Evolutionary conservation across 1,140 invertebrate genomes (phyloP).

Genomic region (Drosophila paulistorum): DNA sequence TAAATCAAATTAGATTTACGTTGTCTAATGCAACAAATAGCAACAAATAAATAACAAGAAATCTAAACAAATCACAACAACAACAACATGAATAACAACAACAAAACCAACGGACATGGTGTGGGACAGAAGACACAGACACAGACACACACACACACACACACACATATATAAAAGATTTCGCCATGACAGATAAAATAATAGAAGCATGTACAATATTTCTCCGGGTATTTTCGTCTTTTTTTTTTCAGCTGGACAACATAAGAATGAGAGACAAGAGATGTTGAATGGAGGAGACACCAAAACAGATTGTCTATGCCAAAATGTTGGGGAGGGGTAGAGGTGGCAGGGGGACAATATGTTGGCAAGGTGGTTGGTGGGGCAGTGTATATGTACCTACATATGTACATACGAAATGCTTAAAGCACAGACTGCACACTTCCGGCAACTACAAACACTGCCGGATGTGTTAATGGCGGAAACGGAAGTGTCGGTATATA

Average conservation of each 20-base stretch:
- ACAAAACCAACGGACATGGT: constrained; percentile 11
- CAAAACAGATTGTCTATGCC: constrained; percentile 24
- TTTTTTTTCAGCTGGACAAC: constrained; percentile 53
- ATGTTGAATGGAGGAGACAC: constrained; percentile 1
- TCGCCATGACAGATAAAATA: constrained; percentile 58
- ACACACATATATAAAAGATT: constrained; percentile 48
- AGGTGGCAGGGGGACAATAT: not conserved
- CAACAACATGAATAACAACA: constrained; percentile 39
- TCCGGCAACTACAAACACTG: constrained; percentile 59
- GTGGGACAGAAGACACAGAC: constrained; percentile 4
- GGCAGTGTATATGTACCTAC: too few relatives aligned
- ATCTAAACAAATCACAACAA: constrained; percentile 74
- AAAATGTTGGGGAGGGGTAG: not conserved
- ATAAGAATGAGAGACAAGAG: constrained; percentile 21
- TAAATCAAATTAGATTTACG: constrained; percentile 78
- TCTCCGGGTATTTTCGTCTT: constrained; percentile 25
- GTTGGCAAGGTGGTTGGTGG: not conserved
- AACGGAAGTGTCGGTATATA: constrained; percentile 67
- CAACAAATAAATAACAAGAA: constrained; percentile 77
- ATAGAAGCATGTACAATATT: constrained; percentile 62
- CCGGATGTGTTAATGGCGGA: constrained; percentile 79
- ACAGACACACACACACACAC: constrained; percentile 1
- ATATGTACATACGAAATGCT: constrained; percentile 17
- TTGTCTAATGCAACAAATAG: constrained; percentile 71
- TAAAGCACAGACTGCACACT: constrained; percentile 44